Base-by-base conservation (phyloP, 2,113 vertebrate species). In the Menura novaehollandiae region DNA sequence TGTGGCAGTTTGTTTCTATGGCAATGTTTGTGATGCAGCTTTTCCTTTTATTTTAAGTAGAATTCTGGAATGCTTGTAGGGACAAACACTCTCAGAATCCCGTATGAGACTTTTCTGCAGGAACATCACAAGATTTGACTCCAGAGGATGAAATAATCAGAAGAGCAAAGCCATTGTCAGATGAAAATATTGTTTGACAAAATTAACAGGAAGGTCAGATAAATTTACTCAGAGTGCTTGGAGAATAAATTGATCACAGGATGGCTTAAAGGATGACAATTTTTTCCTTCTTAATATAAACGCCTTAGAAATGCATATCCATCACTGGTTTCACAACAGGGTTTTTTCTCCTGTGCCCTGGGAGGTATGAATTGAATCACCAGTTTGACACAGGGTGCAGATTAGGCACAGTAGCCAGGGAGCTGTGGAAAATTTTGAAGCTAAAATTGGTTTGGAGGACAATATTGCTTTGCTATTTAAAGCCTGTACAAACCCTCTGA, bases 231-330 rank as follows among this genome's bases (percentile, higher is more conserved):
- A 1, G 71, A 81, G 41, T 77, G 32, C 55, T 86, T 59, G 51
- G 88, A 90, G 56, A 94, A 74, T 60, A 88, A 84, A 86, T 86
- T 92, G 68, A 77, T 91, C 80, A 69, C 90, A 93, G 85, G 26
- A 51, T 93, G 39, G 43, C 37, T 96, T 93, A 80, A 81, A 86
- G 77, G n/a, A 84, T 58, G 75, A 51, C n/a, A 11, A 2, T 75
- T 83, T 85, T 85, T 77, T 66, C 30, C 14, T 69, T 43, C 39
- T 51, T 47, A 47, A 53, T 91, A 74, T 43, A 47, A 88, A 88
- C 32, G 75, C 69, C 23, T 68, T 66, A 62, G 74, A 87, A 89
- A 91, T 87, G 53, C 53, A 33, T 58, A 51, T 79, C 41, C 43
- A 35, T 46, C 46, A 12, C 30, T 33, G 22, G n/a, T 35, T 82